These are phyloP conservation scores for Cryptotis parvus DNA, from an alignment of 2,113 vertebrate genomes.

Conservation along the genomic window DNA sequence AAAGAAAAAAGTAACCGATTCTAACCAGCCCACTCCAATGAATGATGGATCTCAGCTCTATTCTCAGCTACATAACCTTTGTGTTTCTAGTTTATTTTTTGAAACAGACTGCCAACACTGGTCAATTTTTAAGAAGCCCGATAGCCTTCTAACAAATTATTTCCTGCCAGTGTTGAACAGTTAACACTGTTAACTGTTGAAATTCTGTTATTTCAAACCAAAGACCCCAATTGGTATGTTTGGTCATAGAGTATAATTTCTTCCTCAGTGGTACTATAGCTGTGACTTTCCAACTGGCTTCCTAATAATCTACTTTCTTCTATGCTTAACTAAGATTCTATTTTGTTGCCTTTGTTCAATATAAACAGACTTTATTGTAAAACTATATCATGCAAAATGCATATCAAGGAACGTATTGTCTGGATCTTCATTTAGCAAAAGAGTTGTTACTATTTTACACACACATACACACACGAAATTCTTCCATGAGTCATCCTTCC, in stretches of 20 bases:
- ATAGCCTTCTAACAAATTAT: slow-evolving; percentile 9
- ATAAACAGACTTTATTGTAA: slow-evolving; percentile 36
- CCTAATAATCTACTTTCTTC: slow-evolving; percentile 16
- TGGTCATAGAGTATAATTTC: neutral
- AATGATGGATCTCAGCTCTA: neutral
- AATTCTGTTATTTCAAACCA: slow-evolving; percentile 50
- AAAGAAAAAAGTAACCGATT: neutral
- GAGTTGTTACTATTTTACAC: slow-evolving; percentile 42
- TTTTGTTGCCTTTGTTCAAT: slow-evolving; percentile 47
- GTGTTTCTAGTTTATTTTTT: neutral
- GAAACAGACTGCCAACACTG: neutral
- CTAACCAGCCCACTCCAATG: neutral
- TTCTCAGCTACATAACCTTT: neutral
- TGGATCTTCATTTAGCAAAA: slow-evolving; percentile 58
- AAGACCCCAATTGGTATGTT: neutral
- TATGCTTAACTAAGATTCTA: slow-evolving; percentile 26
- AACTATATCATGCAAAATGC: slow-evolving; percentile 38
- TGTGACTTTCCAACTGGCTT: slow-evolving; percentile 1
- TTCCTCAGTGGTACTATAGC: neutral
- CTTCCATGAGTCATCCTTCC: slow-evolving; percentile 47
- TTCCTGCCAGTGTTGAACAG: slow-evolving; percentile 34
- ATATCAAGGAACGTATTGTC: slow-evolving; percentile 11
- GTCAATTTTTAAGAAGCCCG: neutral
- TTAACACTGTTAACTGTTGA: neutral
- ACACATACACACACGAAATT: neutral